These are phyloP conservation scores for Brachyopa scutellaris DNA, from an alignment of 2,888 invertebrate species.

Conservation along the genomic window DNA sequence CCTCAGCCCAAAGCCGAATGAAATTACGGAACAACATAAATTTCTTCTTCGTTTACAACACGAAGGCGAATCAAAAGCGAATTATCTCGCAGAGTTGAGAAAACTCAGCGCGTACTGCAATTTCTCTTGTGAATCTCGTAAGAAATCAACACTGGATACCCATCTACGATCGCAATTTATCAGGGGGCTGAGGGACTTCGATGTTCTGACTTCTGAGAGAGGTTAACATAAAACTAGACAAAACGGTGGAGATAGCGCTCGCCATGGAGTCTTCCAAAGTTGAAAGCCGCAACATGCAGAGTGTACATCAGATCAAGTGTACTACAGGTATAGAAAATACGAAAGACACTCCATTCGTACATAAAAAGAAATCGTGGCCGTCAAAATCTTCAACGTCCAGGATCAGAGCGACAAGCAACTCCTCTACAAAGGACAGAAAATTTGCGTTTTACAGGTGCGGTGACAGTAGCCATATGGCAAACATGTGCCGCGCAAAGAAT, in stretches of 20 bases:
- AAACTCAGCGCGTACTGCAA: background rate
- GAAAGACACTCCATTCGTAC: too few relatives aligned
- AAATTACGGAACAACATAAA: background rate
- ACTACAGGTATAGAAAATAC: background rate
- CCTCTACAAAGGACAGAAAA: background rate
- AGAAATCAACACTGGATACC: too few relatives aligned
- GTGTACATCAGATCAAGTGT: background rate
- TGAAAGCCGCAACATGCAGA: slow-evolving; percentile 4
- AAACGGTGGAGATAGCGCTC: slow-evolving; percentile 1
- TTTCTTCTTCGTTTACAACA: too few relatives aligned
- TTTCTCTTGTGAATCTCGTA: background rate
- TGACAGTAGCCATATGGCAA: slow-evolving; percentile 1
- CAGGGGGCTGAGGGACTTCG: too few relatives aligned
- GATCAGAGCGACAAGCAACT: too few relatives aligned
- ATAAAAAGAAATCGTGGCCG: too few relatives aligned
- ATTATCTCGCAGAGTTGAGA: background rate
- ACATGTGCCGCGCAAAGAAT: slow-evolving; percentile 2
- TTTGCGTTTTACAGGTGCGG: slow-evolving; percentile 2
- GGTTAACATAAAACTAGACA: background rate
- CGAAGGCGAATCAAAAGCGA: background rate
- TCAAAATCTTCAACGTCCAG: too few relatives aligned
- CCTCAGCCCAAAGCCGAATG: background rate
- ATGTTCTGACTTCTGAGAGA: slow-evolving; percentile 13
- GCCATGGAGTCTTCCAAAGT: slow-evolving; percentile 11
- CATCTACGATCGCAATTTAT: background rate